These are phyloP conservation scores for Brachionus sp. DNA, from an alignment of 1,140 invertebrate genomes.

Conservation along the genomic window DNA sequence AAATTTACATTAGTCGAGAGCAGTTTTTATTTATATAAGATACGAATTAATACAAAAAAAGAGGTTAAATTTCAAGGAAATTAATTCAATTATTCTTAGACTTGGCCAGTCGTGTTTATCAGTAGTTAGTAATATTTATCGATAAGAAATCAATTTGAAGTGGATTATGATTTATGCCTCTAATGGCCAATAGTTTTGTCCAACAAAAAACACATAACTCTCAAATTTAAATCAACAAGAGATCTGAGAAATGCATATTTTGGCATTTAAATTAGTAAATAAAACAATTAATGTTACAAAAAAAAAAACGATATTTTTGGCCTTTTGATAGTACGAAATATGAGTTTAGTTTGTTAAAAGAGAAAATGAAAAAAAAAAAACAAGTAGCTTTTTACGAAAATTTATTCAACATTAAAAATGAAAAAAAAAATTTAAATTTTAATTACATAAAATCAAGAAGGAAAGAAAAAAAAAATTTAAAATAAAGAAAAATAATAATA, in stretches of 20 bases:
- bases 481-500: neutral
- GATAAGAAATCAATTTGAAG: neutral
- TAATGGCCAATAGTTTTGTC: neutral
- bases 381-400: neutral
- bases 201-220: conserved; percentile 19
- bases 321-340: neutral
- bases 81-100: too few species aligned
- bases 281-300: neutral
- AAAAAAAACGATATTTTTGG: neutral
- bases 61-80: too few species aligned
- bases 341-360: neutral
- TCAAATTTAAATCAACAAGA: conserved; percentile 16
- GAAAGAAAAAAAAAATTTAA: neutral
- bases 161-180: neutral
- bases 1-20: too few species aligned
- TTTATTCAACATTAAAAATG: conserved; percentile 29
- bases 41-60: too few species aligned
- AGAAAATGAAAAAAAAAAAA: neutral
- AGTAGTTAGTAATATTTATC: neutral
- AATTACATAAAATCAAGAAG: neutral
- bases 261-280: conserved; percentile 24
- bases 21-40: too few species aligned
- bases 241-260: conserved; percentile 18
- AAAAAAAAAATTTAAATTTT: conserved; percentile 21
- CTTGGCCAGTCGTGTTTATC: neutral